Evolutionary conservation across 92 coral and sea anemone species (phyloP), one percentile per base, ranked within the genome.

Genomic region (Virgularia gustaviana): DNA sequence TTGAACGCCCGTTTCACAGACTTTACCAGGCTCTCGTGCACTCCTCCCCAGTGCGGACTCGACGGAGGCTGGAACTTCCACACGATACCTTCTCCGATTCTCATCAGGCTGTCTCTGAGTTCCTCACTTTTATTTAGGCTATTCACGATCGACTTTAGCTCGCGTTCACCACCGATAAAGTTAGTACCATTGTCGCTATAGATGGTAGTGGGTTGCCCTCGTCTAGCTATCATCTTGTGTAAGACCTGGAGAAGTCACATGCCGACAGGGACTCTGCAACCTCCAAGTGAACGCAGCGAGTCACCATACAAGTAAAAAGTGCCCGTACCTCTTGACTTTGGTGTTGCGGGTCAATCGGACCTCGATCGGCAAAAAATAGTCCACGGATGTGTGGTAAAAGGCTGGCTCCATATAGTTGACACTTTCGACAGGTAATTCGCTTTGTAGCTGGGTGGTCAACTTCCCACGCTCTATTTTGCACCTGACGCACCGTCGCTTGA

Each of bases 381-480:
- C 72, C 0, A 65, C 72, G 3, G 72, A 75, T 27, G 76, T 18
- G 33, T 57, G 76, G 25, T 54, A 79, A 29, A 74, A 82, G 16
- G 73, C 64, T 61, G 78, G 67, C 60, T 70, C 38, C 57, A 82
- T 32, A 15, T 58, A 55, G 8, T 70, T 78, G 2, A 83, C 41
- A 42, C 87, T 78, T 16, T 73, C 65, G 60, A 36, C 47, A 11
- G 80, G 87, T 25, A 83, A 56, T 27, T 82, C 80, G 19, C 83
- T 78, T 66, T 71, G 70, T 28, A 78, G 44, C 63, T 83, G 89
- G 19, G 24, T 43, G 6, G 73, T 83, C 9, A 29, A 9, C 54
- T 51, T 55, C 52, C 33, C 75, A 31, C 66, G 28, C 34, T 59
- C 29, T 20, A 36, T 65, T 39, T 85, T 80, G 63, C 85, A 85